These are phyloP conservation scores for Conger conger DNA, from an alignment of 2,113 vertebrate genomes.

Conservation along the genomic window DNA sequence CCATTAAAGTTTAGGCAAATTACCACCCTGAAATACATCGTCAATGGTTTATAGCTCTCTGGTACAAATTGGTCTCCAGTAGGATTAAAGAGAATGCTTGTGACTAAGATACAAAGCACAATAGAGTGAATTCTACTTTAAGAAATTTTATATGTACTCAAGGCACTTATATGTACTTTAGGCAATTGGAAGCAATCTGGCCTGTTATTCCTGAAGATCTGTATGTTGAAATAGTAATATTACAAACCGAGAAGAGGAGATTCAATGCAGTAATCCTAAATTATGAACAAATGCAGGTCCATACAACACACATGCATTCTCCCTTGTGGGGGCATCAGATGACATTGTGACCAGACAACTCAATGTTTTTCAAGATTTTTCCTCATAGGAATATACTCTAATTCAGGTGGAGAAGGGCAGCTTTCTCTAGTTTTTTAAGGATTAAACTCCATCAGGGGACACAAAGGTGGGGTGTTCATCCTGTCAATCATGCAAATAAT, in stretches of 20 bases:
- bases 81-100: background rate
- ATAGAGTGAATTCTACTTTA: background rate
- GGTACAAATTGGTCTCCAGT: background rate
- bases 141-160: background rate
- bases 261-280: background rate
- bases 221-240: background rate
- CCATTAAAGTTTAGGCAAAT: background rate
- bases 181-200: background rate
- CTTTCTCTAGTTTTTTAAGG: too few relatives aligned
- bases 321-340: background rate
- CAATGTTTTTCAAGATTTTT: too few relatives aligned
- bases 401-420: too few relatives aligned
- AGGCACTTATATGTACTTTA: background rate
- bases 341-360: background rate
- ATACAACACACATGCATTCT: background rate
- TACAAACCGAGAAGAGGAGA: background rate
- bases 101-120: background rate
- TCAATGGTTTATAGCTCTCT: background rate
- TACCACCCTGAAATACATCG: background rate
- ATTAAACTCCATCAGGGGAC: too few relatives aligned
- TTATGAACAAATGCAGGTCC: background rate
- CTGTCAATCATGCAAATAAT: background rate
- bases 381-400: too few relatives aligned
- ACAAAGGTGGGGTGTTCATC: background rate
- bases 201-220: background rate